Conservation (phyloP, 2,888 invertebrate genomes). For the Abrostola triplasia region DNA sequence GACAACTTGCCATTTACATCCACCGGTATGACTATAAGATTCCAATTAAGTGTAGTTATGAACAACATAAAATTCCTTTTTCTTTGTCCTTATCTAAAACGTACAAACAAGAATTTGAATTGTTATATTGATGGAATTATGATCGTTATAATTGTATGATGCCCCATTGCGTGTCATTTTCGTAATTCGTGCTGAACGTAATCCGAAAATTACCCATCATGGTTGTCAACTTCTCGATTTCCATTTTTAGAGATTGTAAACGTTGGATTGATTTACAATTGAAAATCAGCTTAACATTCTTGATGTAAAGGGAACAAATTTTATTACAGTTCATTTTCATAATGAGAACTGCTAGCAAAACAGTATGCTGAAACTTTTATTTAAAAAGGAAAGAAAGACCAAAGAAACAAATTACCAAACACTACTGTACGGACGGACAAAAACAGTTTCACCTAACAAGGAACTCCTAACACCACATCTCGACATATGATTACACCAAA, state of each 20-base stretch:
- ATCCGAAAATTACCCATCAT: constrained; percentile 32
- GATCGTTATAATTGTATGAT: neutral
- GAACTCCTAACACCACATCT: constrained; percentile 1
- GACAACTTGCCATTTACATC: no score
- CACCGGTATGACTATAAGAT: no score
- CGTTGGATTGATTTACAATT: constrained; percentile 33
- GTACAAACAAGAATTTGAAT: no score
- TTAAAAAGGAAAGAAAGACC: neutral
- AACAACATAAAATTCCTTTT: no score
- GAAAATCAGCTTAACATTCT: neutral
- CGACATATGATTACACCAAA: constrained; percentile 38
- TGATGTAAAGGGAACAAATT: constrained; percentile 1
- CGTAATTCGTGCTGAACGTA: constrained; percentile 29
- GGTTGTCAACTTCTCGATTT: constrained; percentile 24
- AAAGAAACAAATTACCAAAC: neutral
- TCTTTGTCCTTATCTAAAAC: no score
- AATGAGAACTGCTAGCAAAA: no score
- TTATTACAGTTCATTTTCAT: neutral
- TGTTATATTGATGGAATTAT: no score
- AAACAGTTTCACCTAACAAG: neutral
- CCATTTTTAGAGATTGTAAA: constrained; percentile 10
- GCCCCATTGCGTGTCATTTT: constrained; percentile 32
- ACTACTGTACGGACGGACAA: neutral
- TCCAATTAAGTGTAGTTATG: no score
- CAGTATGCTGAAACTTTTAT: neutral